Evolutionary conservation across 2,797 vertebrate species (phyloP), one percentile per base, ranked within the genome.

Genomic region (Melanogrammus aeglefinus): DNA sequence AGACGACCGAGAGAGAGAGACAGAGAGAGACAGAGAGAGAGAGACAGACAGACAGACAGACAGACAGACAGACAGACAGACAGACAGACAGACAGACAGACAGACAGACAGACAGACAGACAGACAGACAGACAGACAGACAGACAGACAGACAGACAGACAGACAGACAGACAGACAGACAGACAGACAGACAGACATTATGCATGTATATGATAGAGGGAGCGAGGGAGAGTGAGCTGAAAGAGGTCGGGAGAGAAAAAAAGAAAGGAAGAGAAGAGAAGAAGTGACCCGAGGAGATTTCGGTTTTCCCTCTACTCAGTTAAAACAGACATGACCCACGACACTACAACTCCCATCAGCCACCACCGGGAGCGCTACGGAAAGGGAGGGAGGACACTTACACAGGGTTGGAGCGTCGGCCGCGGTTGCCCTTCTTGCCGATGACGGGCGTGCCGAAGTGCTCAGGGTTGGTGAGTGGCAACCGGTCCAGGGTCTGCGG

Each of bases 361-460:
- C 63, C 63, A 69, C 63, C n/a, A 69, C 63, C n/a, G 24, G 24
- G 63, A 69, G 63, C 10, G 63, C 24, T 69, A 24, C n/a, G 1
- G 57, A 12, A 13, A 69, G 9, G 57, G 63, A 27, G n/a, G 63
- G 63, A 0, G 0, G 1, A 76, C 79, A 91, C 92, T 94, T 86
- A 93, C 92, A 93, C 84, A 0, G 93, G 93, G 85, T 95, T 95
- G 9, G 94, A 95, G 33, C 95, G 92, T 8, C 94, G 87, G 73
- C 94, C 94, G 2, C 94, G 92, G 87, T 94, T 95, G 73, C 94
- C 91, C 88, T 95, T 96, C 88, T 94, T 96, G 74, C 95, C 94
- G 9, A 95, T 95, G 90, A 95, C 94, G 7, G 94, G 95, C n/a
- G 94, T 95, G 76, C 94, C 94, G 21, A 96, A 96, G 84, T 95